A percentile compares a stretch with the other conserved stretches of the same genome.
Evolutionary conservation across 1,140 invertebrate genomes (phyloP).

Genomic region (Scaptomyza montana): DNA sequence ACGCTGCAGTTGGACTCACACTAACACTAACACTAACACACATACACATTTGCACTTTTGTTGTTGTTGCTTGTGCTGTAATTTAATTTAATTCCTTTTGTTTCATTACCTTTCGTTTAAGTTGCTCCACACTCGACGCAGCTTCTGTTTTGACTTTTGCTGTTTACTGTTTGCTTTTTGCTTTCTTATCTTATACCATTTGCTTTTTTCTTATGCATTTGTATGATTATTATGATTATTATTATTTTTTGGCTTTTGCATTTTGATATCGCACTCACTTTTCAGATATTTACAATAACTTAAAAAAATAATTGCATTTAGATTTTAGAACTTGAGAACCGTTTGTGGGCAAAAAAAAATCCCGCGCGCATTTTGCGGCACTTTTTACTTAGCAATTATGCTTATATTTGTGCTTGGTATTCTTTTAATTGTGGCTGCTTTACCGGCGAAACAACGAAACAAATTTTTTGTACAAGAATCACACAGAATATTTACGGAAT

Average conservation of each 20-base stretch:
- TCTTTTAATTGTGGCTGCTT: background rate
- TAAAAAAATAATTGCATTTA: slow-evolving; percentile 20
- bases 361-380: slow-evolving; percentile 45
- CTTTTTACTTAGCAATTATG: slow-evolving; percentile 2
- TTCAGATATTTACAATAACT: slow-evolving; percentile 29
- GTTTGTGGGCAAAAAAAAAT: slow-evolving; percentile 9
- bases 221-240: background rate
- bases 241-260: slow-evolving; percentile 22
- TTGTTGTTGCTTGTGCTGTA: slow-evolving; percentile 11
- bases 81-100: slow-evolving; percentile 24
- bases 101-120: slow-evolving; percentile 41
- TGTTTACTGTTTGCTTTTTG: slow-evolving; percentile 12
- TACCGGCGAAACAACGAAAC: slow-evolving; percentile 22
- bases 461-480: slow-evolving; percentile 7
- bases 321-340: background rate
- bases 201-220: slow-evolving; percentile 5
- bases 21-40: slow-evolving; percentile 3
- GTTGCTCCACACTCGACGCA: slow-evolving; percentile 5
- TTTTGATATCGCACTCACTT: slow-evolving; percentile 35
- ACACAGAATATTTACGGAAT: slow-evolving; percentile 33
- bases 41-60: slow-evolving; percentile 30
- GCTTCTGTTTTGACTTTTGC: slow-evolving; percentile 35
- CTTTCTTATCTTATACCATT: slow-evolving; percentile 2
- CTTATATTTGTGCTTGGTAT: background rate
- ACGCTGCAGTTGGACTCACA: slow-evolving; percentile 14